Conservation (phyloP, 2,113 vertebrate genomes). For the Cinclus mexicanus region DNA sequence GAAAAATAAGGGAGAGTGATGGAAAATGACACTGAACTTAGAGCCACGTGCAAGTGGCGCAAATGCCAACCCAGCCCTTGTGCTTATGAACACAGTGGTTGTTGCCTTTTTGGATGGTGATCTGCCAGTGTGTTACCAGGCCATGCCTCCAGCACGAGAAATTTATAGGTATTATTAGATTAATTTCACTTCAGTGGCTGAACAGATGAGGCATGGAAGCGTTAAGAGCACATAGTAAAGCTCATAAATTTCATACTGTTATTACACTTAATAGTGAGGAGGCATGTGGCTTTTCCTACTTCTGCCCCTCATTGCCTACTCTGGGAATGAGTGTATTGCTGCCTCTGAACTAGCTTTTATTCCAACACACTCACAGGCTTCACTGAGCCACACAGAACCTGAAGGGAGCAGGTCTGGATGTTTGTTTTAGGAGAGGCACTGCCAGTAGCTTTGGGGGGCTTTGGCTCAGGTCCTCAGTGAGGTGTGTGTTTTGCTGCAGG, state of each 20-base stretch:
- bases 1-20: neutral
- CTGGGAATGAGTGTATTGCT: neutral
- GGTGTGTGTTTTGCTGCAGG: neutral
- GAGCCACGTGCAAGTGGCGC: neutral
- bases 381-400: neutral
- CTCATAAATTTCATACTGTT: neutral
- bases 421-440: neutral
- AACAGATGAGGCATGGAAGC: neutral
- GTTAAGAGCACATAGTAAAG: rapidly evolving
- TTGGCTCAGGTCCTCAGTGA: neutral
- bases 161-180: neutral
- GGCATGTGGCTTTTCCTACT: rapidly evolving
- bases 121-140: neutral
- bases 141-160: neutral
- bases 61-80: neutral
- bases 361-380: neutral
- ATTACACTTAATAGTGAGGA: neutral
- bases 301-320: neutral
- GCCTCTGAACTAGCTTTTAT: neutral
- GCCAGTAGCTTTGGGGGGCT: neutral
- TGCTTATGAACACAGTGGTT: rapidly evolving
- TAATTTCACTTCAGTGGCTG: neutral
- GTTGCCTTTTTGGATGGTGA: neutral
- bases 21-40: neutral
- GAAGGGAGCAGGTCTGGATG: neutral